A percentile compares a stretch with the other conserved stretches of the same genome.
Conservation (phyloP, 2,888 invertebrate genomes). For the Tiphia femorata region DNA sequence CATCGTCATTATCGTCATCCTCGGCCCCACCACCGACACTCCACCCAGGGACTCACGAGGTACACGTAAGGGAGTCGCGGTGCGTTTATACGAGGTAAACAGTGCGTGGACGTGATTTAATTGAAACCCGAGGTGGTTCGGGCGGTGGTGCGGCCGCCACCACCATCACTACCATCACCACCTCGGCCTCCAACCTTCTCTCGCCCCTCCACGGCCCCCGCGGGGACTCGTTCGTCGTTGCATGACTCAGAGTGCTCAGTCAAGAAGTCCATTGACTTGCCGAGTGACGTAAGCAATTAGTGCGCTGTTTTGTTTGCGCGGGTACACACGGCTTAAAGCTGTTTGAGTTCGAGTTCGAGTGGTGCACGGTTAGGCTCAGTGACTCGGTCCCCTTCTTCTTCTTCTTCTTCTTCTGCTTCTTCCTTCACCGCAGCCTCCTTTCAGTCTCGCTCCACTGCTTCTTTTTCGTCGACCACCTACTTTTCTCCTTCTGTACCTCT, state of each 20-base stretch:
- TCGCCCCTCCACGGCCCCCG: conserved; percentile 9
- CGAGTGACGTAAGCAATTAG: conserved; percentile 67
- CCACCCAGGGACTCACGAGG: too few species aligned
- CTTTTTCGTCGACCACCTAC: conserved; percentile 16
- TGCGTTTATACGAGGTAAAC: conserved; percentile 61
- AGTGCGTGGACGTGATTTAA: conserved; percentile 63
- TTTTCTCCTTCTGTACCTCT: conserved; percentile 8
- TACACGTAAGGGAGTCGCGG: conserved; percentile 31
- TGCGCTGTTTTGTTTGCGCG: conserved; percentile 62
- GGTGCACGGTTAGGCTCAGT: conserved; percentile 55
- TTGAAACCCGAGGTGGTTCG: conserved; percentile 57
- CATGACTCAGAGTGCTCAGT: conserved; percentile 57
- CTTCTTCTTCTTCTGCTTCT: background rate
- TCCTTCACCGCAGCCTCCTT: background rate
- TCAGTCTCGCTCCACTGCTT: conserved; percentile 18
- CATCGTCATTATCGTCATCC: conserved; percentile 36
- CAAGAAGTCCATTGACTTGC: conserved; percentile 63
- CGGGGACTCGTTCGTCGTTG: conserved; percentile 46
- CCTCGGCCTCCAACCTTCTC: conserved; percentile 7
- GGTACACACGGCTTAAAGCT: conserved; percentile 60
- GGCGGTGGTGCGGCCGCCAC: too few species aligned
- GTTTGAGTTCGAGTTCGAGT: conserved; percentile 60
- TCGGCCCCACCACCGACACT: background rate
- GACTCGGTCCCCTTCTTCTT: conserved; percentile 45
- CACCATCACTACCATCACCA: too few species aligned